Conservation (phyloP, 2,797 vertebrate species). For the Menidia menidia region DNA sequence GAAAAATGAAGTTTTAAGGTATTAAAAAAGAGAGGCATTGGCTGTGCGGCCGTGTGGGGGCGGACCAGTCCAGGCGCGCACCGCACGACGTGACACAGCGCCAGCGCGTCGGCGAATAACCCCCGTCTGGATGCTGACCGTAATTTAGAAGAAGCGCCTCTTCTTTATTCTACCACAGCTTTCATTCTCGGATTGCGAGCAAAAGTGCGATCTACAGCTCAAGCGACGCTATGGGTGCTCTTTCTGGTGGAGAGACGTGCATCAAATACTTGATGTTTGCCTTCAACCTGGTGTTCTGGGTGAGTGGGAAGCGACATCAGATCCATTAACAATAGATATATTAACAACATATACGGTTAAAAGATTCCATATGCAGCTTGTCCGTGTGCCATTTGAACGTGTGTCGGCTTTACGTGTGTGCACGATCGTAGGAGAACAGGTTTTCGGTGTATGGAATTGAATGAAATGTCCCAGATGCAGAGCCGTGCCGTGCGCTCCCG, state of each 20-base stretch:
- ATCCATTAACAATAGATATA: neutral
- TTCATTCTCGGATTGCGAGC: neutral
- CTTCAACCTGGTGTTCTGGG: constrained; percentile 97
- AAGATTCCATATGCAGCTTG: neutral
- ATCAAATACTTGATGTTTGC: constrained; percentile 96
- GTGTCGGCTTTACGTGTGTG: constrained; percentile 6
- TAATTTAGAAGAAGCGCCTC: constrained; percentile 33
- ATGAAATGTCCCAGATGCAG: constrained; percentile 39
- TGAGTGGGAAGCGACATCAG: constrained; percentile 78
- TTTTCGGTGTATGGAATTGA: constrained; percentile 36
- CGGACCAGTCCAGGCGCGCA: constrained; percentile 71
- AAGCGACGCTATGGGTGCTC: constrained; percentile 79
- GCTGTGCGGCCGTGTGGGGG: constrained; percentile 59
- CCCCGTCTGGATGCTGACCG: constrained; percentile 48
- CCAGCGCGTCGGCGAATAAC: constrained; percentile 58
- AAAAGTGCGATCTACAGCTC: constrained; percentile 21
- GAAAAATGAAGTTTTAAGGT: neutral
- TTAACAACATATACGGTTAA: no score
- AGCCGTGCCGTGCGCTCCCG: constrained; percentile 6
- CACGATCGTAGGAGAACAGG: constrained; percentile 18
- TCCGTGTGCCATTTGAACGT: constrained; percentile 2
- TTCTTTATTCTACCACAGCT: constrained; percentile 7
- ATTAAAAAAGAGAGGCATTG: constrained; percentile 11
- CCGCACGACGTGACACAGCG: constrained; percentile 52
- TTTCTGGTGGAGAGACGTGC: constrained; percentile 94